Conservation (phyloP, 1,140 invertebrate genomes). For the Leguminivora glycinivorella region DNA sequence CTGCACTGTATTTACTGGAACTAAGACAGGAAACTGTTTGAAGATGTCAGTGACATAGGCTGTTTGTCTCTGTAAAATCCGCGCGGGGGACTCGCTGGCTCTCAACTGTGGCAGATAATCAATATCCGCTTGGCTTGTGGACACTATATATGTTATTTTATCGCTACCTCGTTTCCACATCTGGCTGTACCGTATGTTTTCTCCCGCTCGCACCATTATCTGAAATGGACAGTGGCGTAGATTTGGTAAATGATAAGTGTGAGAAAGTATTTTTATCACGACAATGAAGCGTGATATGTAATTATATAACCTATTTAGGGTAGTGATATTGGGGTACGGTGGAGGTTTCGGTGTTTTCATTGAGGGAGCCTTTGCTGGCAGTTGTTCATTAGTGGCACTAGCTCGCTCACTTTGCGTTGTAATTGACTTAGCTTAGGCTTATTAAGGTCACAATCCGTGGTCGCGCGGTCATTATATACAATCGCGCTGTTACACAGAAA, state of each 20-base stretch:
- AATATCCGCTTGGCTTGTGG: conserved; percentile 80
- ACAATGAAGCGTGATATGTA: conserved; percentile 77
- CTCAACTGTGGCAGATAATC: conserved; percentile 80
- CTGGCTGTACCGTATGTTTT: conserved; percentile 34
- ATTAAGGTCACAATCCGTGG: conserved; percentile 45
- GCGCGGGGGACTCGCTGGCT: conserved; percentile 66
- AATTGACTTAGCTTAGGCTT: conserved; percentile 68
- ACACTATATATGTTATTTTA: conserved; percentile 79
- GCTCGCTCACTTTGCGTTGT: conserved; percentile 42
- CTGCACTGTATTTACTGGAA: conserved; percentile 44
- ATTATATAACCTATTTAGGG: conserved; percentile 75
- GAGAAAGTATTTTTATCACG: conserved; percentile 78
- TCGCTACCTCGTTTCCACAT: conserved; percentile 59
- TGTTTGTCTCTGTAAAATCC: conserved; percentile 36
- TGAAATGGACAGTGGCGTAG: conserved; percentile 78
- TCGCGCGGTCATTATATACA: neutral
- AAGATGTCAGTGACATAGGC: conserved; percentile 44
- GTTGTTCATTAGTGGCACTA: conserved; percentile 60
- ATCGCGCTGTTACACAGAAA: neutral
- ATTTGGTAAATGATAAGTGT: conserved; percentile 79
- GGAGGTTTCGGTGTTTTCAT: conserved; percentile 61
- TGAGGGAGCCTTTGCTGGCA: conserved; percentile 56
- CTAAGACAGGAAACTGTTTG: conserved; percentile 53
- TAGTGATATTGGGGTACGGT: conserved; percentile 52
- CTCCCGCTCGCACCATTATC: conserved; percentile 72